These are phyloP conservation scores for Cercopithecus petaurista DNA, from an alignment of 2,797 vertebrate species.

Conservation along the genomic window DNA sequence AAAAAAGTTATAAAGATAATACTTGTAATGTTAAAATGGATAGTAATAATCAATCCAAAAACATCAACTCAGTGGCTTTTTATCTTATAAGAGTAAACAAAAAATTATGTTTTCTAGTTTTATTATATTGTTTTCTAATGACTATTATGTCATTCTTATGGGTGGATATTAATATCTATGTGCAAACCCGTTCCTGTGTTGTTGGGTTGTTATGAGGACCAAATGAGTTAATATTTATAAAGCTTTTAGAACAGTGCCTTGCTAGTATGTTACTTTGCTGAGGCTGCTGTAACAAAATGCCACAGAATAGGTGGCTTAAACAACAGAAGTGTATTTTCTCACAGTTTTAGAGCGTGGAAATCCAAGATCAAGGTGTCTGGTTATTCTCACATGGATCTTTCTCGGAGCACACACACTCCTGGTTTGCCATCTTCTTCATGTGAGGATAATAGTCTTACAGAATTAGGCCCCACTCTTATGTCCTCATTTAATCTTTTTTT, in stretches of 20 bases:
- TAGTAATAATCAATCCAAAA: constrained; percentile 18
- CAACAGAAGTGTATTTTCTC: not conserved
- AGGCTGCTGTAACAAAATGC: not conserved
- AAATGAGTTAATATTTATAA: constrained; percentile 12
- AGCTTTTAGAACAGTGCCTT: not conserved
- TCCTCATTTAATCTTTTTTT: not conserved
- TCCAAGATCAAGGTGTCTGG: not conserved
- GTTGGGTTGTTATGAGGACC: not conserved
- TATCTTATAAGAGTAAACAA: constrained; percentile 25
- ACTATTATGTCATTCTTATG: constrained; percentile 8
- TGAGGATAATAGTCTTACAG: not conserved
- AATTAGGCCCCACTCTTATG: not conserved
- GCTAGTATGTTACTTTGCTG: not conserved
- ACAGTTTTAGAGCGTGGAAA: not conserved
- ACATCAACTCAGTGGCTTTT: not conserved
- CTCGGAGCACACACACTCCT: not conserved
- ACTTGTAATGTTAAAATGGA: not conserved
- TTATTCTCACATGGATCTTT: not conserved
- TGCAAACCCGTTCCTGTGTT: not conserved
- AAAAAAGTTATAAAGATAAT: not conserved
- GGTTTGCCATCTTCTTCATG: not conserved
- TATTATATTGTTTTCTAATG: not conserved
- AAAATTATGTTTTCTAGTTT: not conserved
- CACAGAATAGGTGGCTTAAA: not conserved
- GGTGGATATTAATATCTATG: not conserved